phyloP scores from a whole-genome alignment of 2,888 invertebrate genomes.

The Dicycla oo region DNA sequence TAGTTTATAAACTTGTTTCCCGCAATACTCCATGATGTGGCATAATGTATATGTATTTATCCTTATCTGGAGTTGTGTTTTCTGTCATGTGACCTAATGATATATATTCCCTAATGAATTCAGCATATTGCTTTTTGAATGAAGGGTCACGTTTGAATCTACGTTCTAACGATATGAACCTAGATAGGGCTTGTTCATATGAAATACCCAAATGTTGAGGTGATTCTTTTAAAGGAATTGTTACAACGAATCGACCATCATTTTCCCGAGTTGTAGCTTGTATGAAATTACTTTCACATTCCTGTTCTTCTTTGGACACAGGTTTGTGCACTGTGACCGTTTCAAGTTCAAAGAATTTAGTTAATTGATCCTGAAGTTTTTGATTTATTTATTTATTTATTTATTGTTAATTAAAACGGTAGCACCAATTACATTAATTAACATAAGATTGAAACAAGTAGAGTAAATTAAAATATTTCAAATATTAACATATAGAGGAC shows the following conservation, averaged over 20 bases:
- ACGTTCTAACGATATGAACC: conserved; percentile 11
- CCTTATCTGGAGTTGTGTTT: conserved; percentile 7
- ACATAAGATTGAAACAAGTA: too few relatives aligned
- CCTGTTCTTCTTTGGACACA: conserved; percentile 11
- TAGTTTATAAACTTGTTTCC: not conserved
- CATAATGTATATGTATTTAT: conserved; percentile 8
- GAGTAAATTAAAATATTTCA: too few relatives aligned
- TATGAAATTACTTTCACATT: conserved; percentile 14
- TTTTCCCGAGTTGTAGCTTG: conserved; percentile 1
- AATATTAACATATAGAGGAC: too few relatives aligned
- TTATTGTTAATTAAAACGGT: too few relatives aligned
- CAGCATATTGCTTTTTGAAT: conserved; percentile 19
- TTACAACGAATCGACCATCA: conserved; percentile 21
- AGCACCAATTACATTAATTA: too few relatives aligned
- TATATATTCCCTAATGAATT: conserved; percentile 14
- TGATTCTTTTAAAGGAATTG: conserved; percentile 17
- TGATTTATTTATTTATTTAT: too few relatives aligned
- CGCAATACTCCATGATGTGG: conserved; percentile 12
- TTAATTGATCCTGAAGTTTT: conserved; percentile 15
- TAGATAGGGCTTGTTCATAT: conserved; percentile 25
- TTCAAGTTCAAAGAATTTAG: conserved; percentile 17
- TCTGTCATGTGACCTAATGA: conserved; percentile 16
- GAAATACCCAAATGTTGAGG: conserved; percentile 12
- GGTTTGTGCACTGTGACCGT: conserved; percentile 10
- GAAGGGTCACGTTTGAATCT: conserved; percentile 14